Evolutionary conservation across 1,140 invertebrate genomes (phyloP).

Genomic region (Kradibia gibbosae): DNA sequence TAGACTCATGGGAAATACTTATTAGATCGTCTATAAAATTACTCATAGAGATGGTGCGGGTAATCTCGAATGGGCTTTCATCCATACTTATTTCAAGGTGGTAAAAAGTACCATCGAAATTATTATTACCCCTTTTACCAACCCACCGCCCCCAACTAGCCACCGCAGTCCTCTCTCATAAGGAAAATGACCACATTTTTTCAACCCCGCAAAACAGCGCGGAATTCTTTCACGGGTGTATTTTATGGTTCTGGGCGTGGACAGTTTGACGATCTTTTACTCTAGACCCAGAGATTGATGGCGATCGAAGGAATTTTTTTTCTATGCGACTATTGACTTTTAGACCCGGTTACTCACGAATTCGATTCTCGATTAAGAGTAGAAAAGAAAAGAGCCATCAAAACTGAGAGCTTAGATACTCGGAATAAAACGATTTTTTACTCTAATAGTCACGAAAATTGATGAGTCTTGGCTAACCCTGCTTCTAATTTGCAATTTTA

Average conservation of each 20-base stretch:
- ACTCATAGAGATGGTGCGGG: background rate
- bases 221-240: background rate
- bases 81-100: constrained; percentile 29
- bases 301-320: background rate
- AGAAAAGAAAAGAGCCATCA: background rate
- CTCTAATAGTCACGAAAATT: background rate
- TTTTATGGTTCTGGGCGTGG: background rate
- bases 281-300: background rate
- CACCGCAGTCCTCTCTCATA: too few relatives aligned
- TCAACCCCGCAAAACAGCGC: background rate
- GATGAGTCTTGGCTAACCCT: background rate
- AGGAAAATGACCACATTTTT: background rate
- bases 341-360: background rate
- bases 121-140: too few relatives aligned
- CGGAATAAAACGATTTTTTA: background rate
- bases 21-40: constrained; percentile 32
- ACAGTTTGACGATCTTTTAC: background rate
- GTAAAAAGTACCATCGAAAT: constrained; percentile 14
- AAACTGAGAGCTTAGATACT: background rate
- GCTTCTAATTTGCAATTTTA: background rate
- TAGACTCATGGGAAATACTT: constrained; percentile 39
- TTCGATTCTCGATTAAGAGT: background rate
- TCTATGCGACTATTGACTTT: constrained; percentile 4
- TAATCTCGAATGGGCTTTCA: background rate
- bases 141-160: too few relatives aligned